Evolutionary conservation across 2,797 vertebrate genomes (phyloP), one percentile per base, ranked within the genome.

Genomic region (Tarsius wallacei): DNA sequence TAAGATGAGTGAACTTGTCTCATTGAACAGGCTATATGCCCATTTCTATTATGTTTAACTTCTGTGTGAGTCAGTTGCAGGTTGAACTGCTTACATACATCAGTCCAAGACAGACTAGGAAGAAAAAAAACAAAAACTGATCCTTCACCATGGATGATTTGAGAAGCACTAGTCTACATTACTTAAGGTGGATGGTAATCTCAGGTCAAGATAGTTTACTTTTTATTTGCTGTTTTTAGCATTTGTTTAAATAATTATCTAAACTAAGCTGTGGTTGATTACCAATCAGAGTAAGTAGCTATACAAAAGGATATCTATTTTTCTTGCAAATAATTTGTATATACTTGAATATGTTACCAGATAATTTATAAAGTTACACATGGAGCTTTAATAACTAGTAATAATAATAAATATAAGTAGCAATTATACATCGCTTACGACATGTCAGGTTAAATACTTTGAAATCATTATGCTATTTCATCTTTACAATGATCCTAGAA

Each of bases 311-410:
- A 1, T 36, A 74, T 49, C 28, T 83, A 59, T 78, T 81, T 93
- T 94, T 9, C 8, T 91, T 90, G 26, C 31, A 94, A 94, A 91
- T 87, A 64, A 73, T 82, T 64, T 77, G 17, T 4, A 82, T 47
- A 76, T 93, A 24, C 19, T 91, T 92, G 33, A 74, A 71, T 77
- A 70, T 26, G 22, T 51, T 66, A 81, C 71, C 17, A 64, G 63
- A 13, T 42, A 73, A 93, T 83, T 70, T 93, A 73, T 95, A 17
- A 74, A 85, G n/a, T 81, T 90, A 94, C 47, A 83, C 26, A 53
- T 49, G 12, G 13, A 87, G 28, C 59, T 70, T 96, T 87, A 92
- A 47, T 93, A 93, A 84, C 21, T 70, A 57, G 42, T 76, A 77
- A 19, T 64, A 68, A 33, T 76, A 87, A 90, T 66, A 63, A 93